Evolutionary conservation across 2,113 vertebrate genomes (phyloP).

Genomic region (Acinonyx jubatus): DNA sequence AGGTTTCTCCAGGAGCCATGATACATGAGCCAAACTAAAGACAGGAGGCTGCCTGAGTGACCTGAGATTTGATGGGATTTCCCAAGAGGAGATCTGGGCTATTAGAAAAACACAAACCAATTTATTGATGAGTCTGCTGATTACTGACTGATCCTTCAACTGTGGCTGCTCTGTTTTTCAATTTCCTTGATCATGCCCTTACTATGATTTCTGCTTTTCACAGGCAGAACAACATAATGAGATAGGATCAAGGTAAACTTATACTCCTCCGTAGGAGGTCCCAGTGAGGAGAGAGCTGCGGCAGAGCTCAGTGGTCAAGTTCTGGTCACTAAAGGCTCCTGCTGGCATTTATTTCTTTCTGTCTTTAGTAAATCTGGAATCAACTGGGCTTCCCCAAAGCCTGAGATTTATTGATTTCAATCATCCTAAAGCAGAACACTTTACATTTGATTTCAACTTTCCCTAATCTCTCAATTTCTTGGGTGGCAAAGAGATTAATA

Average conservation of each 20-base stretch:
- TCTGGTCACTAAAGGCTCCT: neutral
- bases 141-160: neutral
- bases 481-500: constrained; percentile 59
- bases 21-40: neutral
- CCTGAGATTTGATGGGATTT: neutral
- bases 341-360: neutral
- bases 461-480: constrained; percentile 38
- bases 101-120: neutral
- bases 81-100: neutral
- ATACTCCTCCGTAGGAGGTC: neutral
- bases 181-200: neutral
- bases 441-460: constrained; percentile 50
- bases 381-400: neutral
- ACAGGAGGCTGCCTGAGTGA: rapidly evolving
- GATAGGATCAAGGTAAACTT: neutral
- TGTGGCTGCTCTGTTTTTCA: neutral
- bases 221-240: neutral
- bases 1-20: neutral
- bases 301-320: neutral
- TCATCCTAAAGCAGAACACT: constrained; percentile 13
- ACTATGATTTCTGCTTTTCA: neutral
- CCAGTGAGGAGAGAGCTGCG: neutral
- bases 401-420: constrained; percentile 39
- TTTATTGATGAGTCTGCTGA: neutral
- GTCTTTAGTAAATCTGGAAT: constrained; percentile 50